phyloP scores from a whole-genome alignment of 2,888 invertebrate genomes.

The Cataglyphis altisquamis region DNA sequence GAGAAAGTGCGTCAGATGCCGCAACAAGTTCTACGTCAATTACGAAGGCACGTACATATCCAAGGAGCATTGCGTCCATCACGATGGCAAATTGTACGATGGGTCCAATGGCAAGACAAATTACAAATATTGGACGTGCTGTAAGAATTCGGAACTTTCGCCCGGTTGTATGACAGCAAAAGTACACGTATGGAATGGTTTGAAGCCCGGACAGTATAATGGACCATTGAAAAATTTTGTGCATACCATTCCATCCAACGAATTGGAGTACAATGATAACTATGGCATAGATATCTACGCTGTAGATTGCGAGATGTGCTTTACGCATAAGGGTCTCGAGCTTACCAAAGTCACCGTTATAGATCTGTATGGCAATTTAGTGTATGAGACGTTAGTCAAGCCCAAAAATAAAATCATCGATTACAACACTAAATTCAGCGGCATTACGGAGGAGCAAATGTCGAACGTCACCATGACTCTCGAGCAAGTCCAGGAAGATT shows the following conservation, averaged over 20 bases:
- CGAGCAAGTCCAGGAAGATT: constrained; percentile 93
- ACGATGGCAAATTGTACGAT: constrained; percentile 93
- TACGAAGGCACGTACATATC: constrained; percentile 90
- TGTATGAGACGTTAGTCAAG: constrained; percentile 94
- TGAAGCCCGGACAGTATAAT: constrained; percentile 89
- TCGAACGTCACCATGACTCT: constrained; percentile 89
- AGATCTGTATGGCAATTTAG: constrained; percentile 90
- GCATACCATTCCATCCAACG: constrained; percentile 86
- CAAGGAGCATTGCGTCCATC: constrained; percentile 93
- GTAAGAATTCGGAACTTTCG: constrained; percentile 87
- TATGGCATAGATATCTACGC: constrained; percentile 84
- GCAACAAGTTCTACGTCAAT: constrained; percentile 90
- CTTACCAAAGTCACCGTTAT: constrained; percentile 95
- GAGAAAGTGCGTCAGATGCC: constrained; percentile 91
- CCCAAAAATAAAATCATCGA: constrained; percentile 95
- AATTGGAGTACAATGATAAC: constrained; percentile 78
- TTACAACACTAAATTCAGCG: constrained; percentile 98
- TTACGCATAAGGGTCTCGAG: constrained; percentile 95
- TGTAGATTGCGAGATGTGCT: constrained; percentile 99
- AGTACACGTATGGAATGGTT: constrained; percentile 93
- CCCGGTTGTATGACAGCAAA: constrained; percentile 89
- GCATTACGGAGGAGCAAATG: constrained; percentile 91
- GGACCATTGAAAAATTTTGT: constrained; percentile 91
- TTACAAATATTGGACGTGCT: constrained; percentile 89
- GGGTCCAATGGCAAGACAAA: constrained; percentile 47